A percentile compares a stretch with the other conserved stretches of the same genome.
These are phyloP conservation scores for Anoura caudifer DNA, from an alignment of 2,113 vertebrate genomes.

Conservation along the genomic window DNA sequence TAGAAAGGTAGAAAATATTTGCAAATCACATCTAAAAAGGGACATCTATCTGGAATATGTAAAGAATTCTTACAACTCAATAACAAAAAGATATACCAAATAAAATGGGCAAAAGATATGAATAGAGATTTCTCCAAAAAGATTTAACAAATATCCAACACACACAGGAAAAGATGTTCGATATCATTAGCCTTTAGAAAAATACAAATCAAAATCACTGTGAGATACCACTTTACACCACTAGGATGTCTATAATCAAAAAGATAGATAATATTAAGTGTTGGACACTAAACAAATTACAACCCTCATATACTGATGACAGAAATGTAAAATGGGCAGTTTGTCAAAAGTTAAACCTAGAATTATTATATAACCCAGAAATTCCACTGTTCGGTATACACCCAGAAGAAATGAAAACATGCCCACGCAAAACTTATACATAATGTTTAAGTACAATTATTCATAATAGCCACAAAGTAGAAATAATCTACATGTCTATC, in stretches of 20 bases:
- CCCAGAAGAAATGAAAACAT: neutral
- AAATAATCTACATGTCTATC: neutral
- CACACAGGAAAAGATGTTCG: neutral
- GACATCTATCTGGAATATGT: neutral
- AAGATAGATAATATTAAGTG: neutral
- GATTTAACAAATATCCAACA: neutral
- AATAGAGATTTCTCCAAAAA: neutral
- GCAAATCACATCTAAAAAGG: neutral
- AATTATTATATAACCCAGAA: neutral
- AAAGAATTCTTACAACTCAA: neutral
- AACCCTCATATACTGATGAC: neutral
- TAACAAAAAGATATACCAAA: neutral
- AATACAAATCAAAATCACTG: neutral
- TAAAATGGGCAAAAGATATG: neutral
- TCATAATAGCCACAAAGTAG: neutral
- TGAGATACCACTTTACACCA: neutral
- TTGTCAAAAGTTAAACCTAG: neutral
- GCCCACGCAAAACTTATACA: neutral
- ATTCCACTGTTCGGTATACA: neutral
- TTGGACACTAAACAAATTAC: neutral
- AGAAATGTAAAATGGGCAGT: neutral
- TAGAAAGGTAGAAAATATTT: neutral
- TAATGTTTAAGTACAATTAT: neutral
- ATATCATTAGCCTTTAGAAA: neutral
- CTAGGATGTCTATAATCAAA: neutral